These are phyloP conservation scores for Lochmaea capreae DNA, from an alignment of 2,888 invertebrate species.

Conservation along the genomic window DNA sequence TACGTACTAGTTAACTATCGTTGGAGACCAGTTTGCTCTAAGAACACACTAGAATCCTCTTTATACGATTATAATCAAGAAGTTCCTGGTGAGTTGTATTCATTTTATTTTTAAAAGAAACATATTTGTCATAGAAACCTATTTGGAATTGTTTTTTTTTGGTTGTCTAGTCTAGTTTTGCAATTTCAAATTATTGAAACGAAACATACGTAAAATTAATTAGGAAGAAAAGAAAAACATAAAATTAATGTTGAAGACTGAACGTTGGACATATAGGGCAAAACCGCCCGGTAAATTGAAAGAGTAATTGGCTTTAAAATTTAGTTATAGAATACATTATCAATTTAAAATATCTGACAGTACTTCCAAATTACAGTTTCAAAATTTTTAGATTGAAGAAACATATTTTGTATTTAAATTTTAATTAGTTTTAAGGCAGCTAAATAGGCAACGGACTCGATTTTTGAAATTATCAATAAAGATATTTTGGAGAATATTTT, in stretches of 20 bases:
- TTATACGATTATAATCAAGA: too few species aligned
- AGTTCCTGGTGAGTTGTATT: too few species aligned
- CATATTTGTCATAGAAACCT: too few species aligned
- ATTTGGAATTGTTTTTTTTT: not conserved
- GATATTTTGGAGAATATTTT: not conserved
- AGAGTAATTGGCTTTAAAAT: conserved; percentile 42
- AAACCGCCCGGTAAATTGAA: conserved; percentile 36
- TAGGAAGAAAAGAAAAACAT: conserved; percentile 32
- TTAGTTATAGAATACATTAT: conserved; percentile 35
- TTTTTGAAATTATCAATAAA: not conserved
- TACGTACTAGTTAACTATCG: too few species aligned
- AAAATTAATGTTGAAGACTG: conserved; percentile 44
- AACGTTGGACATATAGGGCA: conserved; percentile 47
- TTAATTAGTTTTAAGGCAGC: conserved; percentile 20
- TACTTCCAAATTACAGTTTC: conserved; percentile 27
- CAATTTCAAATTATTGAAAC: conserved; percentile 3
- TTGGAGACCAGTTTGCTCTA: too few species aligned
- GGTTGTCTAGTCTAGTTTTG: not conserved
- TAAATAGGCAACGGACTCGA: not conserved
- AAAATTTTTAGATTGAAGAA: conserved; percentile 3
- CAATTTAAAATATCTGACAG: conserved; percentile 25
- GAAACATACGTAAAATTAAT: conserved; percentile 31
- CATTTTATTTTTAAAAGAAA: too few species aligned
- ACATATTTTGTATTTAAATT: conserved; percentile 19
- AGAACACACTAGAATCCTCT: too few species aligned